Percentiles rank a stretch among this genome's conserved stretches.
phyloP scores from a whole-genome alignment of 2,113 vertebrate genomes.

The Galeopterus variegatus region DNA sequence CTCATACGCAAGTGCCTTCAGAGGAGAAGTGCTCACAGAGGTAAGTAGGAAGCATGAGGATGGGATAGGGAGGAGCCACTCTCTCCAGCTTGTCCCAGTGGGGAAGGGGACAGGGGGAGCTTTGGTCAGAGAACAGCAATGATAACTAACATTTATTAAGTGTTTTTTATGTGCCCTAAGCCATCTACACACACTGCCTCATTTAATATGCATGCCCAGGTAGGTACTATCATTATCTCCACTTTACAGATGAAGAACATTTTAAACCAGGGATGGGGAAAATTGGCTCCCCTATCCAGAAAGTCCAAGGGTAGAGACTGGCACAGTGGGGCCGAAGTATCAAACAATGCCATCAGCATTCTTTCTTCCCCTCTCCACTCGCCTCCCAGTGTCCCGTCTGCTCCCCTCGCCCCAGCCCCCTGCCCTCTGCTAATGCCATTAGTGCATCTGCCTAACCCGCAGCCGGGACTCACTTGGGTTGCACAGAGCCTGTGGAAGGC shows the following conservation, averaged over 20 bases:
- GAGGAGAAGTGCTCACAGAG: not conserved
- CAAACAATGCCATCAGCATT: not conserved
- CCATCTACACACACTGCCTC: not conserved
- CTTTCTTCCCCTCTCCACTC: too few relatives aligned
- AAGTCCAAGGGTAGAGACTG: not conserved
- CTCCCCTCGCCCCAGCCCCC: not conserved
- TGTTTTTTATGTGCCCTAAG: not conserved
- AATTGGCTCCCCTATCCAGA: not conserved
- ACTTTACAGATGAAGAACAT: not conserved
- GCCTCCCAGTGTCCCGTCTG: not conserved
- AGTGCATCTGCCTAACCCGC: not conserved
- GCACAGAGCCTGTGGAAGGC: constrained; percentile 54
- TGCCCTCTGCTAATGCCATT: constrained; percentile 4
- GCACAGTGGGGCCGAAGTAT: not conserved
- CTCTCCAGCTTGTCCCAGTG: not conserved
- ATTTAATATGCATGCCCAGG: not conserved
- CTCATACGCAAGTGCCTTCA: not conserved
- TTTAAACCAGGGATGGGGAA: not conserved
- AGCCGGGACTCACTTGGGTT: constrained; percentile 54
- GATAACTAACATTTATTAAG: not conserved
- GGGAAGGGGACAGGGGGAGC: not conserved
- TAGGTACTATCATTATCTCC: not conserved
- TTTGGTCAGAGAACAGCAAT: not conserved
- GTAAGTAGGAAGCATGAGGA: not conserved
- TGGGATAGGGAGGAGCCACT: not conserved